Base-by-base conservation (phyloP, 2,888 invertebrate genomes). In the Polymixis flavicincta region DNA sequence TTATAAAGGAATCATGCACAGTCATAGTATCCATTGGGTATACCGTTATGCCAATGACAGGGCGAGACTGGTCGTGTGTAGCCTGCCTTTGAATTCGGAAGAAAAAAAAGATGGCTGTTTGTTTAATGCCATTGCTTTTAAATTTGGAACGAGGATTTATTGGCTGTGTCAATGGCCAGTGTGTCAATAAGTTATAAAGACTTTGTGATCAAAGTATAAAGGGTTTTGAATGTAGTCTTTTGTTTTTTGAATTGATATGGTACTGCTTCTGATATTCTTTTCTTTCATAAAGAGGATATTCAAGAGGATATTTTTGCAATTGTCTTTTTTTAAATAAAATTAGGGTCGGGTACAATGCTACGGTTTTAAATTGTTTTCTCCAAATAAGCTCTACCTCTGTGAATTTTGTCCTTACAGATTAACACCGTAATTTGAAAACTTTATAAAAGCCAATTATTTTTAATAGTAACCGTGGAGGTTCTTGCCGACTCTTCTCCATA, bases 21-120 rank as follows among this genome's bases (percentile, higher is more conserved):
- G 95, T 95, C 95, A 95, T 95, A 93, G 90, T 90, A 92, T 92
- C 92, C 93, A 94, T 95, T 92, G 90, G 76, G 73, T 80, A 82
- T 93, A 93, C 95, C 95, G 95, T 95, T 95, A 95, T 60, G 48
- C 82, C 92, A 94, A 94, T 94, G 95, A 93, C 93, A 94, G 91
- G 89, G 90, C 85, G 80, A 81, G 76, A 69, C 80, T 74, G 76
- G 14, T 59, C 61, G 80, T 60, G 59, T 78, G 75, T 54, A 74
- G 57, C n/a, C 52, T 17, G 55, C 52, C 25, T 83, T 75, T 77
- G 67, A 81, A 80, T 64, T 71, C 66, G 13, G 48, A 76, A 76
- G 25, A 65, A 42, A 70, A 65, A 59, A 45, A 67, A 66, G 19
- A 63, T 7, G 9, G 25, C 37, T 57, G 48, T 79, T 74, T 72